Base-by-base conservation (phyloP, 2,888 invertebrate genomes). In the Pteria penguin region DNA sequence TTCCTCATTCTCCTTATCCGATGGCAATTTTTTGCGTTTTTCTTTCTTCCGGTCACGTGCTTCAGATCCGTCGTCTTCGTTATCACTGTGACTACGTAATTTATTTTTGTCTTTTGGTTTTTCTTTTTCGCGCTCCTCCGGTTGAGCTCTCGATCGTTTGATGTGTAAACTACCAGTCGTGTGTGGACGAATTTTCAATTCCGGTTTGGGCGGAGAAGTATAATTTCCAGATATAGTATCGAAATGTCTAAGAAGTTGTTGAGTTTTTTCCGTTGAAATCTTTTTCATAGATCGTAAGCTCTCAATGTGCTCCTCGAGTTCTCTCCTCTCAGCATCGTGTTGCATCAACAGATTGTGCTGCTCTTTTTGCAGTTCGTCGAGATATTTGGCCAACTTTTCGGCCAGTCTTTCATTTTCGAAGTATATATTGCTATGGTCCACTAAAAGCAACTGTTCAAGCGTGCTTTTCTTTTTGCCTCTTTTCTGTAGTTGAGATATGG, bases 371-470 rank as follows among this genome's bases (percentile, higher is more conserved):
- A 86, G 78, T 26, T 69, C 72, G 14, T 79, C 78, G 22, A 84
- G 79, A 14, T 68, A 72, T 8, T 72, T 65, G 52, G 75, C 75
- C 31, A 85, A 79, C 45, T 80, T 78, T 55, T 85, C 85, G 58
- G 78, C 80, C 4, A 86, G 81, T 33, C 78, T 63, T 26, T 85
- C 86, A 76, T 86, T 86, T 72, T 86, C 84, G 67, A 85, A 86
- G 69, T 86, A 84, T 22, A 85, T 82, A 66, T 83, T 83, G 57
- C 86, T 86, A 54, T 85, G 85, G 45, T 86, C 86, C 65, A 84
- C 80, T 2, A 82, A 61, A 22, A 86, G 63, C 2, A 84, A 75
- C 52, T 76, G 76, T 60, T 83, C 85, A 62, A 85, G 24, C 72
- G 82, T 79, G 24, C 79, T 79, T 71, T 80, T 73, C 58, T 79